Evolutionary conservation across 2,113 vertebrate genomes (phyloP).

Genomic region (Sorex araneus): DNA sequence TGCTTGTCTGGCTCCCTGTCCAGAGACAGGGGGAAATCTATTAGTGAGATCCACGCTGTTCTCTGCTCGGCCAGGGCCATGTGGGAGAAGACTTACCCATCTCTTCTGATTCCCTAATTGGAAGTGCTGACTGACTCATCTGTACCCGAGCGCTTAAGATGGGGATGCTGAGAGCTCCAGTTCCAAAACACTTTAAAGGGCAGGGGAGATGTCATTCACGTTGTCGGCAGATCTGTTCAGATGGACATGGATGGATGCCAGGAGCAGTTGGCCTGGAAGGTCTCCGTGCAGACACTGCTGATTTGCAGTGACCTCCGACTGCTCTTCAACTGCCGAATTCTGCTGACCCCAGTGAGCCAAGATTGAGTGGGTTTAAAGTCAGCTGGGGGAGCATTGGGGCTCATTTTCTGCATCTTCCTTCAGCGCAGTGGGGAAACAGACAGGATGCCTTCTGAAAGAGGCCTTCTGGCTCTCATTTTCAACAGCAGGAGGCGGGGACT

Average conservation of each 20-base stretch:
- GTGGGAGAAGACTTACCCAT: conserved; percentile 82
- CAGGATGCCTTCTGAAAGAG: conserved; percentile 42
- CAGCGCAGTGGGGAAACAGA: conserved; percentile 49
- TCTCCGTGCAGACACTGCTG: conserved; percentile 85
- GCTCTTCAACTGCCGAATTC: conserved; percentile 84
- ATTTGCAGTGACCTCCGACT: conserved; percentile 86
- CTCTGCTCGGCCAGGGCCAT: conserved; percentile 74
- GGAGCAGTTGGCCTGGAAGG: conserved; percentile 85
- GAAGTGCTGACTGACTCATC: conserved; percentile 79
- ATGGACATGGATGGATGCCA: conserved; percentile 86
- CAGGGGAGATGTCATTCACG: conserved; percentile 84
- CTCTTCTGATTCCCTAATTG: conserved; percentile 84
- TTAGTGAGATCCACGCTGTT: conserved; percentile 66
- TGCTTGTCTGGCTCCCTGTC: conserved; percentile 77
- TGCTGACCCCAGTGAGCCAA: conserved; percentile 79
- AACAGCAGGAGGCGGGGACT: neutral
- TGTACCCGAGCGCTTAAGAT: conserved; percentile 82
- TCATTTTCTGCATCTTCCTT: conserved; percentile 77
- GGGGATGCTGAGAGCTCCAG: conserved; percentile 83
- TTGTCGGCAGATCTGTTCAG: conserved; percentile 82
- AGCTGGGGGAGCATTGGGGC: conserved; percentile 75
- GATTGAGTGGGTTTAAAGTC: conserved; percentile 82
- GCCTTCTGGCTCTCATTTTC: conserved; percentile 45
- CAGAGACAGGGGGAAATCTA: conserved; percentile 80
- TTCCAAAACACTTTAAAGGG: conserved; percentile 82